Percentiles rank a stretch among this genome's conserved stretches.
Evolutionary conservation across 2,113 vertebrate species (phyloP).

Genomic region (Hipposideros armiger): DNA sequence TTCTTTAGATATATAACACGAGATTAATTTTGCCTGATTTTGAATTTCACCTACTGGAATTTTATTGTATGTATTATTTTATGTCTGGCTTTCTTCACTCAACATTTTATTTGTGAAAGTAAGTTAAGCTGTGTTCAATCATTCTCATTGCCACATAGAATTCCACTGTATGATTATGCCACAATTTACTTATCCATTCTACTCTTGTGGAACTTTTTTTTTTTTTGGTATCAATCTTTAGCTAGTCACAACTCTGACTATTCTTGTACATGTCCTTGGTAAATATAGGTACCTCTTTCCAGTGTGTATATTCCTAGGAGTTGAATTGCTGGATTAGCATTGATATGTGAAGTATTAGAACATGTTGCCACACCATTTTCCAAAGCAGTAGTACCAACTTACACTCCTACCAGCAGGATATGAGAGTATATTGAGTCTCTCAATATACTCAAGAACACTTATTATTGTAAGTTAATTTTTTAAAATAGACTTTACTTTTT

Average conservation of each 20-base stretch:
- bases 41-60: background rate
- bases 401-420: background rate
- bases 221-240: background rate
- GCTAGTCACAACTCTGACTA: background rate
- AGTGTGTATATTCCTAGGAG: background rate
- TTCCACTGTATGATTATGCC: background rate
- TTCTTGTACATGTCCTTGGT: background rate
- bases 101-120: background rate
- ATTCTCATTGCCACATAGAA: background rate
- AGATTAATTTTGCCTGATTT: background rate
- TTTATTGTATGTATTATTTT: background rate
- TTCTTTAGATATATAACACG: background rate
- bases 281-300: background rate
- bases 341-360: background rate
- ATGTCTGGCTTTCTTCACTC: background rate
- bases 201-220: background rate
- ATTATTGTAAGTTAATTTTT: background rate
- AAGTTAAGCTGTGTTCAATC: background rate
- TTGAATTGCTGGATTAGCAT: background rate
- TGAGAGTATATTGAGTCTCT: background rate
- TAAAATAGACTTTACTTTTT: background rate
- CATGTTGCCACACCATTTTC: background rate
- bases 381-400: background rate
- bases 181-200: background rate
- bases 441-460: background rate